phyloP scores from a whole-genome alignment of 2,888 invertebrate genomes.

The Malacosoma neustria region DNA sequence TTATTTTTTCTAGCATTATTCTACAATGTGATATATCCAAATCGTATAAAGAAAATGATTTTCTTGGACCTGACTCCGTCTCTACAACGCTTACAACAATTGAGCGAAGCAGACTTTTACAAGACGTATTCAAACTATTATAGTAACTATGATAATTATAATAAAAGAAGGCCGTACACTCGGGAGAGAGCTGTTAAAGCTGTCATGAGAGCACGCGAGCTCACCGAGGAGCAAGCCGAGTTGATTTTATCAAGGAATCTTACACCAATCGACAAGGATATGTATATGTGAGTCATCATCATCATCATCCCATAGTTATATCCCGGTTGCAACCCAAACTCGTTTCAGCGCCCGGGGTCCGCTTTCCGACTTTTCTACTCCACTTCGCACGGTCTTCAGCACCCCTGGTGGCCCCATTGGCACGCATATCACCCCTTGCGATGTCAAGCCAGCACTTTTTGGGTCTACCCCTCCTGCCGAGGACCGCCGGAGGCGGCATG shows the following conservation, averaged over 20 bases:
- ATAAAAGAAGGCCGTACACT: constrained; percentile 15
- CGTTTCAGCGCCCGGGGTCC: no score
- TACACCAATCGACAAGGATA: constrained; percentile 40
- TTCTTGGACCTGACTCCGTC: constrained; percentile 41
- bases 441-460: no score
- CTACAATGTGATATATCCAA: constrained; percentile 58
- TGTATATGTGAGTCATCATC: constrained; percentile 40
- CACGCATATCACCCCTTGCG: no score
- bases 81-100: constrained; percentile 25
- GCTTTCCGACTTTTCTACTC: no score
- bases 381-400: no score
- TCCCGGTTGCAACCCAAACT: no score
- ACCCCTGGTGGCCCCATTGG: no score
- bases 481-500: no score
- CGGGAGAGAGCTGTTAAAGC: constrained; percentile 44
- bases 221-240: constrained; percentile 59
- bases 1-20: constrained; percentile 48
- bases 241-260: constrained; percentile 61
- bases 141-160: constrained; percentile 29
- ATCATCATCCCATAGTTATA: no score
- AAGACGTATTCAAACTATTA: constrained; percentile 40
- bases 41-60: constrained; percentile 52
- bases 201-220: constrained; percentile 45
- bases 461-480: no score
- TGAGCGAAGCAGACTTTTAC: constrained; percentile 33